A percentile compares a stretch with the other conserved stretches of the same genome.
Conservation (phyloP, 1,140 invertebrate species). For the Pantala flavescens region DNA sequence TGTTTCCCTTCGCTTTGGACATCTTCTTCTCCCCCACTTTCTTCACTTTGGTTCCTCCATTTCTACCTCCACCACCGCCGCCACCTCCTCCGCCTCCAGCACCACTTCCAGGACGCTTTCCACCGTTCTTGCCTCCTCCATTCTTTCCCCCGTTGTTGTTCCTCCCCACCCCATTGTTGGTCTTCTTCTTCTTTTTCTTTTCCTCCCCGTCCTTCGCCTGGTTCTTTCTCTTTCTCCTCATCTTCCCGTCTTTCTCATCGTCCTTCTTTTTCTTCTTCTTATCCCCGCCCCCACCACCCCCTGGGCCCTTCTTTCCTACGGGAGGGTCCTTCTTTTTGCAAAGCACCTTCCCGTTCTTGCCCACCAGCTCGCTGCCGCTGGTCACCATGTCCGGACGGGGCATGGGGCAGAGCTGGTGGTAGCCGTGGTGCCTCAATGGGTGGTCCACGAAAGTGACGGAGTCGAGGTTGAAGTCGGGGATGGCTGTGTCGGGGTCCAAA, state of each 20-base stretch:
- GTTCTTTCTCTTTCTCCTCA: not conserved
- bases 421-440: constrained; percentile 16
- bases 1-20: not conserved
- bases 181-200: not conserved
- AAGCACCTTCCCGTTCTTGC: not conserved
- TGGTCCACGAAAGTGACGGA: not conserved
- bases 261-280: not conserved
- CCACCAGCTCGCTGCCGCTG: not conserved
- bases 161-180: not conserved
- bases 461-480: not conserved
- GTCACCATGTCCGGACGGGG: not conserved
- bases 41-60: not conserved
- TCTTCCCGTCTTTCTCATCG: not conserved
- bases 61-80: not conserved
- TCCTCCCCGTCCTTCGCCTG: not conserved
- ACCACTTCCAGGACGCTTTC: not conserved
- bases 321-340: not conserved
- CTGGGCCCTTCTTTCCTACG: not conserved
- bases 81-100: not conserved
- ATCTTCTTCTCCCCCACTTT: not conserved
- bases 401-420: constrained; percentile 15
- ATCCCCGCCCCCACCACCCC: not conserved
- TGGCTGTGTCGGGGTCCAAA: no score
- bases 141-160: not conserved
- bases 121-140: not conserved